Evolutionary conservation across 2,797 vertebrate species (phyloP).

Genomic region (Falco peregrinus): DNA sequence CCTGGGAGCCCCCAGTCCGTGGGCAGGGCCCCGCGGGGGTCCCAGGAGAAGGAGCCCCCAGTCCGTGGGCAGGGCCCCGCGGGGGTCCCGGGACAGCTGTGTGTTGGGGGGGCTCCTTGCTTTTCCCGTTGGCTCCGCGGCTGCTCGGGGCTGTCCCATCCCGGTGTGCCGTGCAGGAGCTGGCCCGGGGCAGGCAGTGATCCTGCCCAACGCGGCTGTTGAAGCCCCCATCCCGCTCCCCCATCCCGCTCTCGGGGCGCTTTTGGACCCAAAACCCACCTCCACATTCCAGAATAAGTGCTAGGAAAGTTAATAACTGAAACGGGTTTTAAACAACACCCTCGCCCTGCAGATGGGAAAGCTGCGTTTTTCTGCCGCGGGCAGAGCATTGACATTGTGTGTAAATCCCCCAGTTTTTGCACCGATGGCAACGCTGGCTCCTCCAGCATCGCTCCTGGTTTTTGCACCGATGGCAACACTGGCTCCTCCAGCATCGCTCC

Average conservation of each 20-base stretch:
- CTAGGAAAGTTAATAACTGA: background rate
- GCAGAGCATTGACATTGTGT: background rate
- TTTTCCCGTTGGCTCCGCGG: background rate
- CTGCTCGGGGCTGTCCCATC: background rate
- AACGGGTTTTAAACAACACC: fast-evolving
- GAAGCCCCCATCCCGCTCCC: no score
- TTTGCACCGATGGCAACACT: no score
- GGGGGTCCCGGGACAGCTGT: background rate
- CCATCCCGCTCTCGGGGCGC: no score
- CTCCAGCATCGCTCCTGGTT: background rate
- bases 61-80: no score
- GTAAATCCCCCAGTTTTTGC: background rate
- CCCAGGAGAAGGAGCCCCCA: no score
- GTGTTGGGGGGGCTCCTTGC: no score
- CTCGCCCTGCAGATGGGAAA: no score
- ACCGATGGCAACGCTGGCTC: background rate
- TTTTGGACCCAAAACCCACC: background rate
- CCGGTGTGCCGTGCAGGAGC: fast-evolving
- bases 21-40: no score
- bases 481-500: background rate
- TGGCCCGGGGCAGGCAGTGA: background rate
- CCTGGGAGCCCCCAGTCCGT: background rate
- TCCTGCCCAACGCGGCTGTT: fast-evolving
- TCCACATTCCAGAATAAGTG: background rate
- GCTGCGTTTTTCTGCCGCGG: fast-evolving